Conservation (phyloP, 2,888 invertebrate species). For the Drosophila cracens region DNA sequence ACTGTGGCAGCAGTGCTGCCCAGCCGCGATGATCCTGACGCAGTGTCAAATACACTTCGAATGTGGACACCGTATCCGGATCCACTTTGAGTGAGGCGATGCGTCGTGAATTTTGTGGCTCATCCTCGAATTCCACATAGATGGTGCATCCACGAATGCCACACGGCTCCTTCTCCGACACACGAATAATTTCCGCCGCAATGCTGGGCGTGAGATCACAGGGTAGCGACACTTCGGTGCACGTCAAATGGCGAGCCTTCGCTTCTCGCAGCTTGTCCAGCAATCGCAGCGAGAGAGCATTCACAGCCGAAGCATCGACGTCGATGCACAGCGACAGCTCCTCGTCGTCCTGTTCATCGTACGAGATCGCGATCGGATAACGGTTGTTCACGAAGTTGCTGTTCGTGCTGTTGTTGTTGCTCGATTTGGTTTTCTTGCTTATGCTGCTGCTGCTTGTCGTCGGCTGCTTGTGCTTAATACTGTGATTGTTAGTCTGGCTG, state of each 20-base stretch:
- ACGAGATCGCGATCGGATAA: constrained; percentile 33
- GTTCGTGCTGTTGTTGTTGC: constrained; percentile 29
- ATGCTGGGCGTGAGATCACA: constrained; percentile 83
- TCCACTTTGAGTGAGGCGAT: constrained; percentile 81
- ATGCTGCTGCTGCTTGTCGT: constrained; percentile 45
- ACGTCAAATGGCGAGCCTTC: constrained; percentile 80
- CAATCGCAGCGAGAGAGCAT: constrained; percentile 70
- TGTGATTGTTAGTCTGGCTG: constrained; percentile 48
- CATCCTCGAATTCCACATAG: constrained; percentile 82
- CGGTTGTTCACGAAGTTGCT: constrained; percentile 18
- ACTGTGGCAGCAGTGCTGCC: constrained; percentile 81
- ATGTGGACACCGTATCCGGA: constrained; percentile 81
- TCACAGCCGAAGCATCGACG: constrained; percentile 61
- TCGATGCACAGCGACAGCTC: constrained; percentile 34
- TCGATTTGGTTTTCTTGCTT: constrained; percentile 72
- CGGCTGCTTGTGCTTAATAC: constrained; percentile 72
- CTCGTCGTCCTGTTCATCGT: constrained; percentile 43
- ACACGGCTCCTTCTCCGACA: constrained; percentile 82
- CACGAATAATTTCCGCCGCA: constrained; percentile 81
- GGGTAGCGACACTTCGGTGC: constrained; percentile 83
- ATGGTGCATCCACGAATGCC: constrained; percentile 82
- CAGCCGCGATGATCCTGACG: constrained; percentile 83
- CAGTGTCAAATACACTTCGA: constrained; percentile 81
- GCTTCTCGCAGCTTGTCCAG: constrained; percentile 82
- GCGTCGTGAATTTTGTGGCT: constrained; percentile 81